phyloP scores from a whole-genome alignment of 2,113 vertebrate genomes.

The Upupa epops region DNA sequence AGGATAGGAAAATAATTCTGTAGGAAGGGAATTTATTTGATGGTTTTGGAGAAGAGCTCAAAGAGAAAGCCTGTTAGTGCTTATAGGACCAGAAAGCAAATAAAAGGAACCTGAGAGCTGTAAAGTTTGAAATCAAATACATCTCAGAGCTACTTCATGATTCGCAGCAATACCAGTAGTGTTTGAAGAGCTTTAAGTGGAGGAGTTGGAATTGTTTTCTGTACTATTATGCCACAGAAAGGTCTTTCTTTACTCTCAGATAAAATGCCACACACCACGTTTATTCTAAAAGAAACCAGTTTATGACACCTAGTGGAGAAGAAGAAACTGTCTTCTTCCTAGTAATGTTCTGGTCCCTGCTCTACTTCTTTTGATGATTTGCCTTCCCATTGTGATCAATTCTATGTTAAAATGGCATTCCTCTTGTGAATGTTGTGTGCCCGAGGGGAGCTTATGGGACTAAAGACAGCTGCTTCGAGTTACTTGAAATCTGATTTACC shows the following conservation, averaged over 20 bases:
- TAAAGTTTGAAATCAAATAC: neutral
- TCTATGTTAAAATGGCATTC: neutral
- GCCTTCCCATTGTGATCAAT: neutral
- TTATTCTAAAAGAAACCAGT: neutral
- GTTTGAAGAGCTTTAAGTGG: neutral
- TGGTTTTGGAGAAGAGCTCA: neutral
- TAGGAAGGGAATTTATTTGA: neutral
- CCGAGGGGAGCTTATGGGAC: neutral
- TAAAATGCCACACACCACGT: neutral
- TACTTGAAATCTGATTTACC: slow-evolving; percentile 36
- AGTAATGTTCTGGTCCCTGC: neutral
- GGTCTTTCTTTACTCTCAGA: neutral
- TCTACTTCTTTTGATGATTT: neutral
- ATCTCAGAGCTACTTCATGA: neutral
- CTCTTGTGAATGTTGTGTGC: neutral
- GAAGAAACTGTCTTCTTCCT: neutral
- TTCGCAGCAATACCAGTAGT: neutral
- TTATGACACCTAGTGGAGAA: slow-evolving; percentile 52
- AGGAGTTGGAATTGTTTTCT: neutral
- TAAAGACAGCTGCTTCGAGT: slow-evolving; percentile 40
- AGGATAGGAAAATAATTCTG: neutral
- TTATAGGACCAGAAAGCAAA: neutral
- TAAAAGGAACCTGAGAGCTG: neutral
- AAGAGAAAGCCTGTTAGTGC: neutral
- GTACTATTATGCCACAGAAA: neutral